Percentiles rank a stretch among this genome's conserved stretches.
Evolutionary conservation across 2,888 invertebrate species (phyloP).

Genomic region (Leucoma salicis): DNA sequence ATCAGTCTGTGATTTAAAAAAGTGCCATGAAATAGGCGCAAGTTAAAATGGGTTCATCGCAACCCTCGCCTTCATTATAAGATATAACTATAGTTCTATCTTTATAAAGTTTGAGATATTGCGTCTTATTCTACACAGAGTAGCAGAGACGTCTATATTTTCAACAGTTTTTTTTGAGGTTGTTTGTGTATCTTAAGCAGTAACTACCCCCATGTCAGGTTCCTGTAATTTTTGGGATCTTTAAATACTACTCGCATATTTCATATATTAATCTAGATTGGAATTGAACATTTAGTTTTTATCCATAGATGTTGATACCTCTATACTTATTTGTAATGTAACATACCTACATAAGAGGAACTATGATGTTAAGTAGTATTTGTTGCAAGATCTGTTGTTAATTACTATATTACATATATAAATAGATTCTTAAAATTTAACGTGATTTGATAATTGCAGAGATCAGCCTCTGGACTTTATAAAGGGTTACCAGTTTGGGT

Average conservation of each 20-base stretch:
- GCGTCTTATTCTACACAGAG: conserved; percentile 9
- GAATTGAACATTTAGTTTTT: conserved; percentile 8
- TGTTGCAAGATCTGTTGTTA: too few relatives aligned
- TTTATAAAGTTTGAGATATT: conserved; percentile 13
- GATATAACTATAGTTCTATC: conserved; percentile 18
- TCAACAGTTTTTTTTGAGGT: conserved; percentile 14
- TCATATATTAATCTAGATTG: neutral
- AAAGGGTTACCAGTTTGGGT: too few relatives aligned
- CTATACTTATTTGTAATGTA: too few relatives aligned
- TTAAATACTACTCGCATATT: too few relatives aligned
- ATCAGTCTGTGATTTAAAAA: conserved; percentile 8
- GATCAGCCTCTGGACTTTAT: too few relatives aligned
- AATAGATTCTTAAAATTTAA: too few relatives aligned
- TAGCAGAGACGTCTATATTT: conserved; percentile 14
- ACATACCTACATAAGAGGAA: too few relatives aligned
- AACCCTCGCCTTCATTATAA: conserved; percentile 23
- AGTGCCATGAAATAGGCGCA: conserved; percentile 3
- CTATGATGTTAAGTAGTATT: too few relatives aligned
- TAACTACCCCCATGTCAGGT: conserved; percentile 23
- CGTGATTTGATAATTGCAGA: too few relatives aligned
- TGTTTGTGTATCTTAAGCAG: conserved; percentile 10
- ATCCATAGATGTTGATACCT: neutral
- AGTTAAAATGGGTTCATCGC: conserved; percentile 9
- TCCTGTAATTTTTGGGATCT: conserved; percentile 14
- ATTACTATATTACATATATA: too few relatives aligned